Evolutionary conservation across 2,113 vertebrate genomes (phyloP).

Genomic region (Trematomus loennbergii): DNA sequence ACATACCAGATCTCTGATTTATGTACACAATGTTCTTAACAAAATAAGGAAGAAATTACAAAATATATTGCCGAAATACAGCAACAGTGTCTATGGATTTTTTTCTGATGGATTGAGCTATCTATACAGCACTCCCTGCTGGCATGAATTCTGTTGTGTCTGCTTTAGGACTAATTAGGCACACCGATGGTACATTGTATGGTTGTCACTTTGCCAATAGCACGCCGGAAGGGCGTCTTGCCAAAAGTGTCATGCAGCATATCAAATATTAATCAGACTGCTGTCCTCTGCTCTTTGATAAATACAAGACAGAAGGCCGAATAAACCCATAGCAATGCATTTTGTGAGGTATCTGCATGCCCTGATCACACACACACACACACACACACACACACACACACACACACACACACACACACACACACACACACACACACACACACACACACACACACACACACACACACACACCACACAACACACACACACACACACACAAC

Average conservation of each 20-base stretch:
- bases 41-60: not conserved
- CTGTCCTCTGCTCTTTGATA: conserved; percentile 71
- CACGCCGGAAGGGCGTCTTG: conserved; percentile 41
- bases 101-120: conserved; percentile 42
- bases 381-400: no score
- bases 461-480: no score
- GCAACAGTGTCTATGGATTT: conserved; percentile 20
- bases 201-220: conserved; percentile 61
- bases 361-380: not conserved
- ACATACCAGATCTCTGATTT: not conserved
- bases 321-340: no score
- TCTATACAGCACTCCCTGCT: conserved; percentile 46
- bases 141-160: conserved; percentile 61
- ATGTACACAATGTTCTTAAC: not conserved
- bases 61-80: not conserved
- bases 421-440: not conserved
- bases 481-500: no score
- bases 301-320: conserved; percentile 62
- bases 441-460: no score
- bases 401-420: not conserved
- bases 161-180: conserved; percentile 69
- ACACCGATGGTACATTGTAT: conserved; percentile 48
- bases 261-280: conserved; percentile 68
- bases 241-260: conserved; percentile 63
- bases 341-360: conserved; percentile 44